Conservation (phyloP, 2,888 invertebrate genomes). For the Pediacus dermestoides region DNA sequence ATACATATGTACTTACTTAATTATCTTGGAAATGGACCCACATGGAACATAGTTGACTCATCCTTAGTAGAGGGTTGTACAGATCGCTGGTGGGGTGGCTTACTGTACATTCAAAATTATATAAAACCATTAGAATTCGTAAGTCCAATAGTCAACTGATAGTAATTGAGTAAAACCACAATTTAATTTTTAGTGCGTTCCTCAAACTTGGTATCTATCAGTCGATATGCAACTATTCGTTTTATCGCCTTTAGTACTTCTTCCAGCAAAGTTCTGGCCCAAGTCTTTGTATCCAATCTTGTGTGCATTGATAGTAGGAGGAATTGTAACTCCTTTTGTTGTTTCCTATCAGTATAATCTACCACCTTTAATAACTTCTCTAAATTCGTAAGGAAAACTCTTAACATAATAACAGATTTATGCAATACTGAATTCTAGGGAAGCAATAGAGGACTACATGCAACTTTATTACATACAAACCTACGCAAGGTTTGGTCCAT, state of each 20-base stretch:
- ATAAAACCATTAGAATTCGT: no score
- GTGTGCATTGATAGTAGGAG: neutral
- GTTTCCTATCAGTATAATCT: no score
- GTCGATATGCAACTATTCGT: constrained; percentile 40
- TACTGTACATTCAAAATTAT: constrained; percentile 18
- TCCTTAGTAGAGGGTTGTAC: constrained; percentile 5
- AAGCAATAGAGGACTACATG: no score
- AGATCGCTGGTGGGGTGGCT: constrained; percentile 15
- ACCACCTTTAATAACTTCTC: no score
- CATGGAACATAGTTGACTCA: constrained; percentile 11
- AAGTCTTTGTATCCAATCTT: constrained; percentile 12
- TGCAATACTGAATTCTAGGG: no score
- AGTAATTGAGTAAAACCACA: no score
- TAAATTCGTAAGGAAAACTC: no score
- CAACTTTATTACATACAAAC: no score
- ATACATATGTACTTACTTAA: constrained; percentile 10
- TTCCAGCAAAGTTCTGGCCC: constrained; percentile 23
- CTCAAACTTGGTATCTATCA: constrained; percentile 39
- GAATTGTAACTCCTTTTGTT: constrained; percentile 3
- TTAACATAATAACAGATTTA: no score
- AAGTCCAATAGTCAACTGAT: no score
- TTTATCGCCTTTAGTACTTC: constrained; percentile 30
- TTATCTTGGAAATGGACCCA: constrained; percentile 16
- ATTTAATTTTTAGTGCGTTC: constrained; percentile 38
- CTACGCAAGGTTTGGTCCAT: constrained; percentile 16